Evolutionary conservation across 2,888 invertebrate genomes (phyloP).

Genomic region (Polylopha cassiicola): DNA sequence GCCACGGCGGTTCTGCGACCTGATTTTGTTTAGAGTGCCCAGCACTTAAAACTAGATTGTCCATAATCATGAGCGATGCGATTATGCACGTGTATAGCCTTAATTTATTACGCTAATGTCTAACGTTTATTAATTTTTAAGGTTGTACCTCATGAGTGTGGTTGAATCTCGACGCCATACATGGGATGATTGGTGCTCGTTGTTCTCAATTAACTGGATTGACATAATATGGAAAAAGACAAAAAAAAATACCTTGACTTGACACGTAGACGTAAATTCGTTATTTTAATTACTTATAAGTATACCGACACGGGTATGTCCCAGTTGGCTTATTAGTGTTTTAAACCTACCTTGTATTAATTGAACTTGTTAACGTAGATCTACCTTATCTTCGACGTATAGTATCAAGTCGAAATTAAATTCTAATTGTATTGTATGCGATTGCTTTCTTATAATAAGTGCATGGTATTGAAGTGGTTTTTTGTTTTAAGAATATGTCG

Average conservation of each 20-base stretch:
- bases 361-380: constrained; percentile 13
- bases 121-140: constrained; percentile 11
- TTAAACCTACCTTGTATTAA: constrained; percentile 5
- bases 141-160: constrained; percentile 15
- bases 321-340: constrained; percentile 12
- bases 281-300: constrained; percentile 10
- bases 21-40: constrained; percentile 6
- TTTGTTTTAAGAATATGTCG: constrained; percentile 30
- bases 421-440: constrained; percentile 27
- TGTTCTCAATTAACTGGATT: constrained; percentile 14
- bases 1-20: constrained; percentile 5
- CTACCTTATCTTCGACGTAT: constrained; percentile 10
- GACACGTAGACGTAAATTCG: constrained; percentile 15
- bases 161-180: constrained; percentile 5
- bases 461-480: constrained; percentile 34
- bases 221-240: constrained; percentile 7
- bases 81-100: constrained; percentile 12
- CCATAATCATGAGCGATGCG: constrained; percentile 12
- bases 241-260: constrained; percentile 10
- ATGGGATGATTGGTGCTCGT: constrained; percentile 7
- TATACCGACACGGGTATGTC: constrained; percentile 8
- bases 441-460: constrained; percentile 32
- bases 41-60: constrained; percentile 15
- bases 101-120: constrained; percentile 13
- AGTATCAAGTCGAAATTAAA: constrained; percentile 17